Evolutionary conservation across 1,140 invertebrate species (phyloP).

Genomic region (Aleiodes sp.): DNA sequence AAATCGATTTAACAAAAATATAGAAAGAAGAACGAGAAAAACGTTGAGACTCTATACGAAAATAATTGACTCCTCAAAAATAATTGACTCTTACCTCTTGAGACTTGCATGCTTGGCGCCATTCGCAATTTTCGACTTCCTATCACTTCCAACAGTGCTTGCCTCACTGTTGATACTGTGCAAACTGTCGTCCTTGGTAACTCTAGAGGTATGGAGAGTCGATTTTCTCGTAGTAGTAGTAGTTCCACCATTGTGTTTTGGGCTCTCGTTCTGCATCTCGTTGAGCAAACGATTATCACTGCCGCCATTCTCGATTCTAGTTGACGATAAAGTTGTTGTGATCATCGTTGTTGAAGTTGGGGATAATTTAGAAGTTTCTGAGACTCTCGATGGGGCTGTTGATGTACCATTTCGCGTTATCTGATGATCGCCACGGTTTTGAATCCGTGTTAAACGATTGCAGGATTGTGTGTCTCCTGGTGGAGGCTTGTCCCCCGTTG

Average conservation of each 20-base stretch:
- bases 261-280: conserved; percentile 45
- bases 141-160: conserved; percentile 60
- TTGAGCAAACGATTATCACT: conserved; percentile 7
- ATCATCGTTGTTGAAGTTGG: conserved; percentile 47
- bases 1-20: no score
- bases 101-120: conserved; percentile 67
- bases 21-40: no score
- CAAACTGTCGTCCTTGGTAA: conserved; percentile 62
- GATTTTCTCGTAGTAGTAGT: conserved; percentile 49
- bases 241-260: conserved; percentile 54
- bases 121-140: conserved; percentile 60
- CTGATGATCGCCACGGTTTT: conserved; percentile 27
- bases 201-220: conserved; percentile 56
- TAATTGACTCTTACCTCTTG: conserved; percentile 61
- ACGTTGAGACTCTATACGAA: no score
- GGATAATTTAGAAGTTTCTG: neutral
- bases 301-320: conserved; percentile 31
- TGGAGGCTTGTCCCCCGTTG: conserved; percentile 64
- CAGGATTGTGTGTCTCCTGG: conserved; percentile 51
- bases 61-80: neutral
- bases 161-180: conserved; percentile 64
- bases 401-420: conserved; percentile 28
- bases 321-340: conserved; percentile 39
- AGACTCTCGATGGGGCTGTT: neutral
- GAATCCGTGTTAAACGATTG: conserved; percentile 29